A percentile compares a stretch with the other conserved stretches of the same genome.
Evolutionary conservation across 2,797 vertebrate genomes (phyloP).

Genomic region (Crax fasciolata): DNA sequence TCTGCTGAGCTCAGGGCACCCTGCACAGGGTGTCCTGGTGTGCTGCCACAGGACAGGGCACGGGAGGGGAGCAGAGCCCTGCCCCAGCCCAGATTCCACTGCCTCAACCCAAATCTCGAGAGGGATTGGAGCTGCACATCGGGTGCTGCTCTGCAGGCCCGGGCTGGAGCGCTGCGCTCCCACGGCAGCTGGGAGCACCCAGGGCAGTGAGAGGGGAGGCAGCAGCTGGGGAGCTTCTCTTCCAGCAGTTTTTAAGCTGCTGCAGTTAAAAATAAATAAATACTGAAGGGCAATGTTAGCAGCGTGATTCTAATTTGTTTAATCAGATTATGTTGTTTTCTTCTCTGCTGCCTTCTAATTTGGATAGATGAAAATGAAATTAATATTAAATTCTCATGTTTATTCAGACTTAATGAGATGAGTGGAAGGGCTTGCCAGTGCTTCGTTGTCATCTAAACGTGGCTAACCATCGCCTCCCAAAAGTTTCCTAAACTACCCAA

Average conservation of each 20-base stretch:
- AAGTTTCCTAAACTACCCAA: not conserved
- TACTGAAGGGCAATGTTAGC: constrained; percentile 73
- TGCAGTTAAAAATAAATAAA: constrained; percentile 68
- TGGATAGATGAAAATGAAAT: constrained; percentile 71
- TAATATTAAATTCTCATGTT: constrained; percentile 78
- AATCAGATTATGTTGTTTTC: constrained; percentile 80
- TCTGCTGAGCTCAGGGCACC: not conserved
- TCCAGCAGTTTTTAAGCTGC: not conserved
- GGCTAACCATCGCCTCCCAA: not conserved
- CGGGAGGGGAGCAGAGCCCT: not conserved
- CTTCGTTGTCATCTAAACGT: not conserved
- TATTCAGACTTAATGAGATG: constrained; percentile 74
- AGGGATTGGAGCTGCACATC: not conserved
- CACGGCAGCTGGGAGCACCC: not conserved
- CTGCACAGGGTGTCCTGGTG: not conserved
- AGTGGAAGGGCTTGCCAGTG: not conserved
- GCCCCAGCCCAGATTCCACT: accelerated
- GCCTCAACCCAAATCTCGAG: not conserved
- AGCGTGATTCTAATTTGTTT: constrained; percentile 80
- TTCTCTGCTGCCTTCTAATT: constrained; percentile 77
- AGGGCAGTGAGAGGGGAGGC: not conserved
- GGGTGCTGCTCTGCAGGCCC: accelerated
- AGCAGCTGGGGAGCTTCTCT: constrained; percentile 18
- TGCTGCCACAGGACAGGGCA: accelerated
- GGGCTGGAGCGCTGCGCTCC: not conserved